Evolutionary conservation across 92 coral and sea anemone genomes (phyloP), one percentile per base, ranked within the genome.

Genomic region (Meandrina meandrites): DNA sequence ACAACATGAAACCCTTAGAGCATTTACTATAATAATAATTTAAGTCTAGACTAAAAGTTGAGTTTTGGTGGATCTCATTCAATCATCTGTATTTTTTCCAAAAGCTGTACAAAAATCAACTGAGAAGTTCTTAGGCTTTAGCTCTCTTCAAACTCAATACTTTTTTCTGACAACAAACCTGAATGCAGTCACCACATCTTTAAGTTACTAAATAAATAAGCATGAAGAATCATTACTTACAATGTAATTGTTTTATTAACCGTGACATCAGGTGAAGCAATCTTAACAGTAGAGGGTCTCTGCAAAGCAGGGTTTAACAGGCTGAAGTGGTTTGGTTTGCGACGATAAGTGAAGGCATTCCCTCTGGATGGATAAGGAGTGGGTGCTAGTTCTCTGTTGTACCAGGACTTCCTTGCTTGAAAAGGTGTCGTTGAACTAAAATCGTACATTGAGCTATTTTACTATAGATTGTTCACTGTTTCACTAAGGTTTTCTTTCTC

Each of bases 261-360:
- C 16, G 79, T 56, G 31, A 80, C 79, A 53, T 86, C 84, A 31
- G 89, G 85, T 51, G 89, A 71, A 50, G 89, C 89, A 51, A 86
- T 86, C 86, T 80, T 79, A 2, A 86, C 89, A 2, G 89, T 86
- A 27, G 86, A 50, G 3, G 82, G 88, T 51, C 51, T 76, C 82
- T 85, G 82, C 7, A 78, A 53, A 28, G 79, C 72, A 16, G 79
- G 89, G 34, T 79, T 86, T 72, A 86, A 80, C 16, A 86, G 72
- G 40, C 89, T 86, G 71, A 86, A 86, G 76, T 86, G 30, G 28
- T 80, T 80, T 51, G 80, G 76, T 70, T 78, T 86, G 36, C 89
- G 89, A 28, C 58, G 64, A 69, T 78, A 69, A 37, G 64, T 81
- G 2, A 86, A 56, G 17, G 86, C 14, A 32, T 27, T 77, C 15